phyloP scores from a whole-genome alignment of 1,140 invertebrate genomes.

The Phymastichus coffea region DNA sequence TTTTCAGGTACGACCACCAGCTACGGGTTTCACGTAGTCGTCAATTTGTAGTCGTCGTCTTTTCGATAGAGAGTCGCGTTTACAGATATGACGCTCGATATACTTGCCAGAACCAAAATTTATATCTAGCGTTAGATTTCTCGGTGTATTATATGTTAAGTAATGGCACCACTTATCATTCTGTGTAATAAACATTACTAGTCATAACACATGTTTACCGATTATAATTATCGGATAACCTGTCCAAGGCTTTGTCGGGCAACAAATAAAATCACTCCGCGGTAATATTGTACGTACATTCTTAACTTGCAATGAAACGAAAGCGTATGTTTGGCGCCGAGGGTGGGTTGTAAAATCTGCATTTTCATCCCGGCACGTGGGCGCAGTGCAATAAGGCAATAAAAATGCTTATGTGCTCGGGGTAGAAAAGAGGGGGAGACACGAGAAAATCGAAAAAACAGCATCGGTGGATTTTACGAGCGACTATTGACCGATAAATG shows the following conservation, averaged over 20 bases:
- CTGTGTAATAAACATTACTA: too few species aligned
- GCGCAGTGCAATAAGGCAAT: not conserved
- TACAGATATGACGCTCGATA: not conserved
- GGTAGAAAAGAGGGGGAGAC: not conserved
- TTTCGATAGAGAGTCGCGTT: not conserved
- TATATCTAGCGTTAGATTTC: too few species aligned
- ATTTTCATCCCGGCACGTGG: not conserved
- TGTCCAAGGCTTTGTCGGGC: too few species aligned
- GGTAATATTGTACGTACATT: too few species aligned
- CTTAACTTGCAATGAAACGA: not conserved
- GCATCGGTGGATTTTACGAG: slow-evolving; percentile 11
- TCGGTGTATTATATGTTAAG: too few species aligned
- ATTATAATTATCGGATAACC: too few species aligned
- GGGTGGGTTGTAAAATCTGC: not conserved
- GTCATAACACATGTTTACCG: too few species aligned
- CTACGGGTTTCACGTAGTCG: too few species aligned
- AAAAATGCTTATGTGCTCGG: not conserved
- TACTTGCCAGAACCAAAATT: not conserved
- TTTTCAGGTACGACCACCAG: slow-evolving; percentile 19
- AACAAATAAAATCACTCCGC: too few species aligned
- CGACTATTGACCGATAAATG: slow-evolving; percentile 1
- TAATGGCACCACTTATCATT: too few species aligned
- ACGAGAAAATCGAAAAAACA: not conserved
- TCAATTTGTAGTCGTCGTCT: slow-evolving; percentile 4
- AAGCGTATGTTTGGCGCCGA: too few species aligned